phyloP scores from a whole-genome alignment of 1,140 invertebrate genomes.

The Drosophila bocki region DNA sequence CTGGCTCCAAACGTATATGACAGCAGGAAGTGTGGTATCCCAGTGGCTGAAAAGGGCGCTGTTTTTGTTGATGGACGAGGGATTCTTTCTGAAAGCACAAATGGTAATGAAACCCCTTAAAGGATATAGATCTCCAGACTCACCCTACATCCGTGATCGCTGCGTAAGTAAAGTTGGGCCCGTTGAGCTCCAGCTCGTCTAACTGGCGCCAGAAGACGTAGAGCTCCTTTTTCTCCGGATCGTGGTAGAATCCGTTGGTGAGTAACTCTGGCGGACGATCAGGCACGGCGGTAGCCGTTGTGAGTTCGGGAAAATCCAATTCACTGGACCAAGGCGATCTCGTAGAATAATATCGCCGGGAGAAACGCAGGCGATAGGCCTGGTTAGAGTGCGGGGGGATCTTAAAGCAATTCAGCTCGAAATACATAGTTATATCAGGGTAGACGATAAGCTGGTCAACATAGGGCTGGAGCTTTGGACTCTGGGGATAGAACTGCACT shows the following conservation, averaged over 20 bases:
- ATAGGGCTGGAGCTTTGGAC: too few species aligned
- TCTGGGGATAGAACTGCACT: too few species aligned
- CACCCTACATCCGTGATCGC: background rate
- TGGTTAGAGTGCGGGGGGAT: too few species aligned
- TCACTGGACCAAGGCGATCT: too few species aligned
- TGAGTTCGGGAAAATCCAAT: background rate
- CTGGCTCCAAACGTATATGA: background rate
- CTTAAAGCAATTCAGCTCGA: too few species aligned
- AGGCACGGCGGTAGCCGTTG: background rate
- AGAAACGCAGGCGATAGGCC: too few species aligned
- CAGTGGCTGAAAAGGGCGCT: background rate
- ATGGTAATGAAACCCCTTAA: rapidly evolving
- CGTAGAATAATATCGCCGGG: too few species aligned
- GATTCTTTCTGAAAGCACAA: background rate
- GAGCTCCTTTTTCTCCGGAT: background rate
- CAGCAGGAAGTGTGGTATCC: background rate
- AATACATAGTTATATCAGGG: too few species aligned
- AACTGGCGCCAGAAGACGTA: constrained; percentile 3
- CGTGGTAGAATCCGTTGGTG: constrained; percentile 1
- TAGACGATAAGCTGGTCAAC: too few species aligned
- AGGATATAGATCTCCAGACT: background rate
- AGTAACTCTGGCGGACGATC: background rate
- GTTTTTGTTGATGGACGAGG: background rate
- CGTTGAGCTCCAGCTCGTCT: background rate
- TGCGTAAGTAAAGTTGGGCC: constrained; percentile 3